Conservation (phyloP, 1,140 invertebrate species). For the Andrena cerasifolii region DNA sequence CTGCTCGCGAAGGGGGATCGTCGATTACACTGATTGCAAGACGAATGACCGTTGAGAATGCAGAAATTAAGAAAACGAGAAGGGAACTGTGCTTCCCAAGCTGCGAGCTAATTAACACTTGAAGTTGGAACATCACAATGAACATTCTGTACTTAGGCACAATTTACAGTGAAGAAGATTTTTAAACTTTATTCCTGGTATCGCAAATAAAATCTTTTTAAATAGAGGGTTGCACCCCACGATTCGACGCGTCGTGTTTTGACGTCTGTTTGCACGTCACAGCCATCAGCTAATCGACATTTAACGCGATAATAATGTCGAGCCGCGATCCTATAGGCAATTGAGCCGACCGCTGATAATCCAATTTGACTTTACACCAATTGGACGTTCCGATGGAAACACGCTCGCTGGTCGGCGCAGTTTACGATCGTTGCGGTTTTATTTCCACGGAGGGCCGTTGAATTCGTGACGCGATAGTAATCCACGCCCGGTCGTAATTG, state of each 20-base stretch:
- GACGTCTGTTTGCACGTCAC: neutral
- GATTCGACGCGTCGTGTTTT: neutral
- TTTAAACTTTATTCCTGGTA: too few species aligned
- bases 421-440: conserved; percentile 22
- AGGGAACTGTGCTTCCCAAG: neutral
- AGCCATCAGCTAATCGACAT: conserved; percentile 23
- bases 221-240: too few species aligned
- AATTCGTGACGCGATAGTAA: conserved; percentile 42
- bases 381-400: conserved; percentile 21
- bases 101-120: too few species aligned
- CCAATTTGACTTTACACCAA: conserved; percentile 50
- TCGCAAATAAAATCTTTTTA: too few species aligned
- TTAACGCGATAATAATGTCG: conserved; percentile 55
- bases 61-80: neutral
- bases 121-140: too few species aligned
- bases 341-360: conserved; percentile 54
- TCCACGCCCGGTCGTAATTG: conserved; percentile 43
- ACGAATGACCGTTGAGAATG: too few species aligned
- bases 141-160: too few species aligned
- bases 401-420: conserved; percentile 1
- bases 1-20: conserved; percentile 16
- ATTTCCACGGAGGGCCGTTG: conserved; percentile 9
- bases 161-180: too few species aligned
- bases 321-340: conserved; percentile 53
- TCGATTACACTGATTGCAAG: neutral